These are phyloP conservation scores for Germaria angustata DNA, from an alignment of 2,888 invertebrate genomes.

Conservation along the genomic window DNA sequence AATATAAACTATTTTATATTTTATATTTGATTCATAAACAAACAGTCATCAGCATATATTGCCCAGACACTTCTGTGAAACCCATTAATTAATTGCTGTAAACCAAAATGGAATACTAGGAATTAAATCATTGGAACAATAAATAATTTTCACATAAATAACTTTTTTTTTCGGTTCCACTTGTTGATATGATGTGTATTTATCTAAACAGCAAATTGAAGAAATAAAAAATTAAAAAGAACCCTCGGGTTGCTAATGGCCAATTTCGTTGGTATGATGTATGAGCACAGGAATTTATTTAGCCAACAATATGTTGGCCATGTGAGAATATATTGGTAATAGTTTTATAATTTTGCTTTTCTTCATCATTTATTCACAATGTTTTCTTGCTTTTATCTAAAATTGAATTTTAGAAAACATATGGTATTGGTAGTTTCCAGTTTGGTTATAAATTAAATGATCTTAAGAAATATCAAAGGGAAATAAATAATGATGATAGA, in stretches of 20 bases:
- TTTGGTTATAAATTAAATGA: background rate
- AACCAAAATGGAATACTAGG: background rate
- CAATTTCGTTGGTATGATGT: background rate
- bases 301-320: conserved; percentile 12
- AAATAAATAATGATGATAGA: background rate
- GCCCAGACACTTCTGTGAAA: background rate
- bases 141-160: conserved; percentile 34
- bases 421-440: background rate
- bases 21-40: background rate
- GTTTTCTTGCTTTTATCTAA: background rate
- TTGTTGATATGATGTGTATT: conserved; percentile 8
- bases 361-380: background rate
- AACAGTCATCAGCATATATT: conserved; percentile 1
- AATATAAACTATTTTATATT: background rate
- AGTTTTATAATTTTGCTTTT: background rate
- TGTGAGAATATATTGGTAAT: conserved; percentile 24
- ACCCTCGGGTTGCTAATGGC: background rate
- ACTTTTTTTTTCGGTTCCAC: background rate
- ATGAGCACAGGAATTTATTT: conserved; percentile 23
- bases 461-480: background rate
- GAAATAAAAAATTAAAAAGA: background rate
- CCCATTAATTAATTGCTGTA: conserved; percentile 19
- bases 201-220: background rate
- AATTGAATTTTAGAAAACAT: conserved; percentile 18
- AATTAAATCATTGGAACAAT: conserved; percentile 12